Conservation (phyloP, 2,888 invertebrate species). For the Agrotis segetum region DNA sequence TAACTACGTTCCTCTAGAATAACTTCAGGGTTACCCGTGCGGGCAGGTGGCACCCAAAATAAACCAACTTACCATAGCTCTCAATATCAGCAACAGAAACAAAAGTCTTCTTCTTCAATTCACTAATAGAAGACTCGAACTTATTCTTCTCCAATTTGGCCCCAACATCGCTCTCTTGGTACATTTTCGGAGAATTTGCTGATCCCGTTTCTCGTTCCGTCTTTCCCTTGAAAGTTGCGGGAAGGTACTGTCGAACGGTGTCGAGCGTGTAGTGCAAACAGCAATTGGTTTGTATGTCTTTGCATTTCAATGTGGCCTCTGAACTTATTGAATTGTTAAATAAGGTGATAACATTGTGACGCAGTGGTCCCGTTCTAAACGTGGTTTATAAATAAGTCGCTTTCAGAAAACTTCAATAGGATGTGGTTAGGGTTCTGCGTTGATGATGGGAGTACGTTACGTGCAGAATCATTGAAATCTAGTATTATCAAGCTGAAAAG, state of each 20-base stretch:
- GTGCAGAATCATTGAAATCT: too few species aligned
- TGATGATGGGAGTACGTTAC: too few species aligned
- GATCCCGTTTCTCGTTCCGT: conserved; percentile 30
- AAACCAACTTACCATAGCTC: conserved; percentile 79
- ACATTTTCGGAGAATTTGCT: conserved; percentile 73
- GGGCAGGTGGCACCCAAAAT: too few species aligned
- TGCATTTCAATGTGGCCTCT: conserved; percentile 81
- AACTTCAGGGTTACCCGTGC: too few species aligned
- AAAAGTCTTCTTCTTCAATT: conserved; percentile 84
- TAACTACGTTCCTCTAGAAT: too few species aligned
- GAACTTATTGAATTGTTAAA: conserved; percentile 84
- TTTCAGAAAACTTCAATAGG: conserved; percentile 16
- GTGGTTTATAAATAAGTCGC: conserved; percentile 35
- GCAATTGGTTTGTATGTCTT: conserved; percentile 46
- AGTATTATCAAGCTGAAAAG: too few species aligned
- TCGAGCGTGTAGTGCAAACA: conserved; percentile 16
- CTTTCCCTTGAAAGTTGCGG: conserved; percentile 34
- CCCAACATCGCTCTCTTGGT: conserved; percentile 75
- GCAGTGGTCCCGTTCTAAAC: conserved; percentile 28
- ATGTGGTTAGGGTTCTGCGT: conserved; percentile 5
- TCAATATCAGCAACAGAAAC: conserved; percentile 81
- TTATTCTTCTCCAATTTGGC: conserved; percentile 80
- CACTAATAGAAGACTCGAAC: conserved; percentile 86
- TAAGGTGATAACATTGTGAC: conserved; percentile 70
- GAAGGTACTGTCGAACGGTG: conserved; percentile 44